These are phyloP conservation scores for Leontocebus nigricollis DNA, from an alignment of 2,797 vertebrate species.

Conservation along the genomic window DNA sequence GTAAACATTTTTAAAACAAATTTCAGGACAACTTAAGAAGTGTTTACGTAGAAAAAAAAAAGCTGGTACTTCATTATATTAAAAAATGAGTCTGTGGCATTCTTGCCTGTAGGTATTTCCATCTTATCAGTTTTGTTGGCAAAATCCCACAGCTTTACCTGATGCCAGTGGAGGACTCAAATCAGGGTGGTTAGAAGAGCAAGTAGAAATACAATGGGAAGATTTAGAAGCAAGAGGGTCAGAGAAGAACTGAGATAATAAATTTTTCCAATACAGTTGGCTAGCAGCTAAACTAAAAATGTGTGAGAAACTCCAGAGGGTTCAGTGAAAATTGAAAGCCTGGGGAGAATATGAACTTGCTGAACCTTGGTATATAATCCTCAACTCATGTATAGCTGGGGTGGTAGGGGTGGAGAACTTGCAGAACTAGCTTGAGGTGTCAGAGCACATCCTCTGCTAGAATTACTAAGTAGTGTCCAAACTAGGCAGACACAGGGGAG, in stretches of 20 bases:
- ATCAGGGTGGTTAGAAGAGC: neutral
- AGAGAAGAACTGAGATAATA: neutral
- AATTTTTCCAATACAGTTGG: neutral
- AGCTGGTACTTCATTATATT: neutral
- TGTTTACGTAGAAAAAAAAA: neutral
- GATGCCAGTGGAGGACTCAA: neutral
- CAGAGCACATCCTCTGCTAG: neutral
- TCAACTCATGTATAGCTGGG: neutral
- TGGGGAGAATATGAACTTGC: neutral
- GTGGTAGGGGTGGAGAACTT: neutral
- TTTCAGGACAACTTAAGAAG: neutral
- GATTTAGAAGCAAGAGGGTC: neutral
- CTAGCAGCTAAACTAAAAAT: neutral
- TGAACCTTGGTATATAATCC: neutral
- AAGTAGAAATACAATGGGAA: neutral
- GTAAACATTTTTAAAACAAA: neutral
- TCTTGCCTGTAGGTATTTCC: neutral
- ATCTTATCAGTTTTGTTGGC: neutral
- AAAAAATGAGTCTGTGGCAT: neutral
- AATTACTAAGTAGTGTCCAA: neutral
- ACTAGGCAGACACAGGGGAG: neutral
- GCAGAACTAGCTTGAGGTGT: neutral
- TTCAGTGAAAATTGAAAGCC: neutral
- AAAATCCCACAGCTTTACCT: neutral
- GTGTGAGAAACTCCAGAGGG: neutral